Evolutionary conservation across 2,113 vertebrate species (phyloP).

Genomic region (Pleuronectes platessa): DNA sequence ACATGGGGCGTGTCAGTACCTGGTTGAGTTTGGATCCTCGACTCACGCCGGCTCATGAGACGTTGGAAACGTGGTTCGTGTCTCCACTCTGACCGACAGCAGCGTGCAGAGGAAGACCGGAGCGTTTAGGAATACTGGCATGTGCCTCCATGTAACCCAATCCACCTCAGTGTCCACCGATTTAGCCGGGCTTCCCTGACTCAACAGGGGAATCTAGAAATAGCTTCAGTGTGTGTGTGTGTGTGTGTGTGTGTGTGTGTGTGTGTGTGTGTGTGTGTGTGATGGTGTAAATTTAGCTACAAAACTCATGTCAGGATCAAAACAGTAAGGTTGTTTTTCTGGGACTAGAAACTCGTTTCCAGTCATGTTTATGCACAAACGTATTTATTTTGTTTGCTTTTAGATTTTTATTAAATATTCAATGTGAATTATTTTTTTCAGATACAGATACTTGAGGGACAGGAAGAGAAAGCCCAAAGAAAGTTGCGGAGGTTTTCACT

Average conservation of each 20-base stretch:
- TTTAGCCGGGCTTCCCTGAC: conserved; percentile 58
- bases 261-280: conserved; percentile 31
- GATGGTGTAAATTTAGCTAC: conserved; percentile 75
- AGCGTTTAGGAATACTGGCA: neutral
- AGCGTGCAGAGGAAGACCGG: neutral
- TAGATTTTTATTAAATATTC: too few relatives aligned
- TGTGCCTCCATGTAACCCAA: conserved; percentile 69
- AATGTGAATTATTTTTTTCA: too few relatives aligned
- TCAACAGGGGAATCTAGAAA: conserved; percentile 56
- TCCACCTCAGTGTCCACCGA: conserved; percentile 35
- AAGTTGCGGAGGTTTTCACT: too few relatives aligned
- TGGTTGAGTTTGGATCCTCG: conserved; percentile 11
- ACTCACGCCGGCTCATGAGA: neutral
- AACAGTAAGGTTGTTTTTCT: neutral
- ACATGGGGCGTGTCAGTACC: conserved; percentile 37
- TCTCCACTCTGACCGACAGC: neutral
- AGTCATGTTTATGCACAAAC: too few relatives aligned
- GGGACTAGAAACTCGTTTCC: neutral
- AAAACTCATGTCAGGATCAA: conserved; percentile 53
- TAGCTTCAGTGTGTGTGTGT: conserved; percentile 56
- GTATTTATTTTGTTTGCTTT: neutral
- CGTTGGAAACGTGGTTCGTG: neutral
- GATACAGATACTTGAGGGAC: too few relatives aligned
- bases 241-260: conserved; percentile 24
- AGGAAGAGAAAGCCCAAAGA: too few relatives aligned